A percentile compares a stretch with the other conserved stretches of the same genome.
These are phyloP conservation scores for Cherax quadricarinatus DNA, from an alignment of 1,140 invertebrate genomes.

Conservation along the genomic window DNA sequence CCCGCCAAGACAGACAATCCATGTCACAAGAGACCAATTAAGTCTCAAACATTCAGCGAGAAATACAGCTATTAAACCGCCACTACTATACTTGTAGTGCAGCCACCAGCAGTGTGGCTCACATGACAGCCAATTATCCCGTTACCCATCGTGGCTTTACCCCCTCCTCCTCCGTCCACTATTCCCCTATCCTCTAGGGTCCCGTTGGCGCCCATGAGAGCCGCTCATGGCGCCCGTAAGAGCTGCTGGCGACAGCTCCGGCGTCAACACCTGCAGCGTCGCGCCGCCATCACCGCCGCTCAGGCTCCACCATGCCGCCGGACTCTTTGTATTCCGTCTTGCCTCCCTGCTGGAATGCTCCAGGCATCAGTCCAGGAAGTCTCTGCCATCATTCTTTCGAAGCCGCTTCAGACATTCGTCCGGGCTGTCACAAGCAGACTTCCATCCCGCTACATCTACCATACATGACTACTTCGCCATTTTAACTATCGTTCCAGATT, in stretches of 20 bases:
- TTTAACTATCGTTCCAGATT: neutral
- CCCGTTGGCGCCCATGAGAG: neutral
- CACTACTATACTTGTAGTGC: neutral
- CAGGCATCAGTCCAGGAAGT: neutral
- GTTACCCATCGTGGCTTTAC: neutral
- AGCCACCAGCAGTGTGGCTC: neutral
- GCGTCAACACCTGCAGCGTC: constrained; percentile 5
- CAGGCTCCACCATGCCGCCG: neutral
- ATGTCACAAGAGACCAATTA: too few species aligned
- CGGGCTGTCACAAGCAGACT: neutral
- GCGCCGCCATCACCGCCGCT: neutral
- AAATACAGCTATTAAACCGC: too few species aligned
- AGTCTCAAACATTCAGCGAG: too few species aligned
- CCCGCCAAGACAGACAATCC: too few species aligned
- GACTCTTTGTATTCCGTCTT: constrained; percentile 10
- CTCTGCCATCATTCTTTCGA: neutral
- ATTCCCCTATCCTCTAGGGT: neutral
- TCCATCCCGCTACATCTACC: neutral
- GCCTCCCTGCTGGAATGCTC: neutral
- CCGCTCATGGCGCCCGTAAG: neutral
- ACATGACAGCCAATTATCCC: neutral
- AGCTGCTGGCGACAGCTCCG: neutral
- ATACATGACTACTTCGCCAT: neutral
- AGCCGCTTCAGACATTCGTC: neutral
- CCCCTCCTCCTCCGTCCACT: neutral